A percentile compares a stretch with the other conserved stretches of the same genome.
Evolutionary conservation across 2,888 invertebrate species (phyloP).

Genomic region (Nephrotoma appendiculata): DNA sequence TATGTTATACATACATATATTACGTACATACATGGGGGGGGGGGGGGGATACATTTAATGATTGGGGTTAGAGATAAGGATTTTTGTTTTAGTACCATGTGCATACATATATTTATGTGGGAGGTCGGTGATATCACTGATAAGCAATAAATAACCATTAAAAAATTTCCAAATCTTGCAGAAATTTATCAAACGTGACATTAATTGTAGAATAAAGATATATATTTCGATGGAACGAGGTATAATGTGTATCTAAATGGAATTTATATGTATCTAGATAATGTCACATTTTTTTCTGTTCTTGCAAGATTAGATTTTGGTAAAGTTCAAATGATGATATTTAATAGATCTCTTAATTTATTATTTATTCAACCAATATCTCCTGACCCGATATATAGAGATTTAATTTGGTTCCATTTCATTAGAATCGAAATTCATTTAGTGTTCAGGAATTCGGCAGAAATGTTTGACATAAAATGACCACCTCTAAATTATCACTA

Average conservation of each 20-base stretch:
- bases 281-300: background rate
- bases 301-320: background rate
- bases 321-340: background rate
- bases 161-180: background rate
- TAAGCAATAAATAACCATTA: background rate
- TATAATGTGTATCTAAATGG: background rate
- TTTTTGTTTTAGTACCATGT: background rate
- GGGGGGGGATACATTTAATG: background rate
- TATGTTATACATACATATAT: background rate
- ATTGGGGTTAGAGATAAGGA: background rate
- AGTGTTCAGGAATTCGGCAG: too few relatives aligned
- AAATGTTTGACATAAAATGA: too few relatives aligned
- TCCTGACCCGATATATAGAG: too few relatives aligned
- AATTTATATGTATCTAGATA: background rate
- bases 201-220: background rate
- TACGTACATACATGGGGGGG: too few relatives aligned
- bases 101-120: background rate
- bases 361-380: background rate
- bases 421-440: too few relatives aligned
- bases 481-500: too few relatives aligned
- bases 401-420: too few relatives aligned
- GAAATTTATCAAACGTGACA: background rate
- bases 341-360: background rate
- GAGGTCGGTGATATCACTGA: background rate
- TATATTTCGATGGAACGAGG: background rate